Conservation (phyloP, 2,888 invertebrate genomes). For the Eulithis testata region DNA sequence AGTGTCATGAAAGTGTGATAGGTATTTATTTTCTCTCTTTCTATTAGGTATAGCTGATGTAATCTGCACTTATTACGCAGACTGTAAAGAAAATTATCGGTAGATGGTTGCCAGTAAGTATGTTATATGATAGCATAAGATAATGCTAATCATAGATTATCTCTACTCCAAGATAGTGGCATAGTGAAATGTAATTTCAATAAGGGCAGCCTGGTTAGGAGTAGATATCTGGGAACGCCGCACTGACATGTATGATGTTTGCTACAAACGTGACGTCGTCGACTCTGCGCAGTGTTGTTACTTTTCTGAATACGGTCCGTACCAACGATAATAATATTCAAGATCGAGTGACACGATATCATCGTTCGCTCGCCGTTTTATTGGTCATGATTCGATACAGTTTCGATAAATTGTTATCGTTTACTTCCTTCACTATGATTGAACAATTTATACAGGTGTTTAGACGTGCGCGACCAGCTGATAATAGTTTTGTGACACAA, state of each 20-base stretch:
- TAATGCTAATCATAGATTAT: constrained; percentile 60
- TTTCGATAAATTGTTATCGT: constrained; percentile 66
- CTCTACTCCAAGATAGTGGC: constrained; percentile 60
- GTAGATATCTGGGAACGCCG: constrained; percentile 19
- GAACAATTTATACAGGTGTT: constrained; percentile 73
- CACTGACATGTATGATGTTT: constrained; percentile 48
- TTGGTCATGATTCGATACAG: constrained; percentile 47
- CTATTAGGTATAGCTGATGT: too few relatives aligned
- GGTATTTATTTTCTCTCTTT: too few relatives aligned
- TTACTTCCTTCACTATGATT: constrained; percentile 61
- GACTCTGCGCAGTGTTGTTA: constrained; percentile 25
- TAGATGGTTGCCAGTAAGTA: constrained; percentile 21
- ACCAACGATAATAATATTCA: constrained; percentile 29
- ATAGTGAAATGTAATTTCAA: constrained; percentile 38
- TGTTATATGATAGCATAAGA: constrained; percentile 24
- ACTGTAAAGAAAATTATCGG: constrained; percentile 1
- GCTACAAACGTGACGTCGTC: constrained; percentile 46
- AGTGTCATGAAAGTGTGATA: too few relatives aligned
- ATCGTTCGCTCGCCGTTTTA: constrained; percentile 37
- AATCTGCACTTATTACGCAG: neutral
- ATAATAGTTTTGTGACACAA: constrained; percentile 51
- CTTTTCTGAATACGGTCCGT: constrained; percentile 19
- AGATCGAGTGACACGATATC: constrained; percentile 35
- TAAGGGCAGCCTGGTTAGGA: constrained; percentile 44
- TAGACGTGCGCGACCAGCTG: constrained; percentile 55